phyloP scores from a whole-genome alignment of 2,888 invertebrate genomes.

The Brachypalpus laphriformis region DNA sequence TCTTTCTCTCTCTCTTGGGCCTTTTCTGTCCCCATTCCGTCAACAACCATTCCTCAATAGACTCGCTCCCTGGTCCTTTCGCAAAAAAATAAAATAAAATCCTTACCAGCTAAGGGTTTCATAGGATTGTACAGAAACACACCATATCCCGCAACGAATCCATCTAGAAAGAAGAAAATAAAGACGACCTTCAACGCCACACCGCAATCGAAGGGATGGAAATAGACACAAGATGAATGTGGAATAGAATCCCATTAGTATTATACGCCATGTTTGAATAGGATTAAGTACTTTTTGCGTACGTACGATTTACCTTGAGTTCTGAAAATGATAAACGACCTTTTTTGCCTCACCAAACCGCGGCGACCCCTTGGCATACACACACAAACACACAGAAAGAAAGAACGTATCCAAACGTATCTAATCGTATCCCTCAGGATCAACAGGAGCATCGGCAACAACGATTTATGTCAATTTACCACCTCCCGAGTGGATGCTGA shows the following conservation, averaged over 20 bases:
- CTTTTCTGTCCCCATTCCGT: conserved; percentile 34
- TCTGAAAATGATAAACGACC: conserved; percentile 71
- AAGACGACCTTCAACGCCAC: conserved; percentile 8
- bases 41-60: conserved; percentile 41
- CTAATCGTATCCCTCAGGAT: conserved; percentile 46
- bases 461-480: conserved; percentile 73
- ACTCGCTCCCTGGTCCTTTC: not conserved
- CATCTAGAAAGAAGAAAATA: not conserved
- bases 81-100: not conserved
- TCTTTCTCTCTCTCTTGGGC: conserved; percentile 29
- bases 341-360: conserved; percentile 20
- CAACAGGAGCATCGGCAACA: conserved; percentile 38
- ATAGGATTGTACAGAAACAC: conserved; percentile 9
- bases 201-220: conserved; percentile 43
- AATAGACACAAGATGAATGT: conserved; percentile 69
- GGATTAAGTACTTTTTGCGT: conserved; percentile 71
- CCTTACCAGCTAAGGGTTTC: not conserved
- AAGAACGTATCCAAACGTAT: conserved; percentile 40
- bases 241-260: conserved; percentile 72
- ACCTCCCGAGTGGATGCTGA: conserved; percentile 67
- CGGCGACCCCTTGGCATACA: conserved; percentile 17
- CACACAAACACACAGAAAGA: not conserved
- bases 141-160: not conserved
- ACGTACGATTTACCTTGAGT: conserved; percentile 69
- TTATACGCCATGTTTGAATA: conserved; percentile 70